These are phyloP conservation scores for Marmota monax DNA, from an alignment of 2,113 vertebrate genomes.

Conservation along the genomic window DNA sequence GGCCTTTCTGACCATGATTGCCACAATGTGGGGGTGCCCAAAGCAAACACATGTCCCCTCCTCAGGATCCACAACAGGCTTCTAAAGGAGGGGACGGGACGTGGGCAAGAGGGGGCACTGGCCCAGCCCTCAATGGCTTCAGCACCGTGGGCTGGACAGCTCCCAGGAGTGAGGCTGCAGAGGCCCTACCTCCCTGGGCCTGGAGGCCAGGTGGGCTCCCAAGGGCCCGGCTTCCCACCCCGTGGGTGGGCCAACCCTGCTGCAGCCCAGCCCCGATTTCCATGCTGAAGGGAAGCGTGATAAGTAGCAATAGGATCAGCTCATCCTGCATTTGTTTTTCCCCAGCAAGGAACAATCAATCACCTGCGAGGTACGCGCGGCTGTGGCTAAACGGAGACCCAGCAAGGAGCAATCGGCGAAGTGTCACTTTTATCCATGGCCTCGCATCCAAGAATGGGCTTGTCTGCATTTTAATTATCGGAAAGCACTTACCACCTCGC, in stretches of 20 bases:
- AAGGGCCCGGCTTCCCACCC: too few species aligned
- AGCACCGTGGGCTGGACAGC: neutral
- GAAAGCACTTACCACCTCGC: constrained; percentile 65
- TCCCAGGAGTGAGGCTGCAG: rapidly evolving
- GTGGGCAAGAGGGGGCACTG: neutral
- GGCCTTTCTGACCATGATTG: too few species aligned
- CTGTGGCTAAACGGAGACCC: constrained; percentile 77
- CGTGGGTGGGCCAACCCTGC: neutral
- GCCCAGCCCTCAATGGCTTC: rapidly evolving
- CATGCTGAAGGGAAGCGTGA: constrained; percentile 53
- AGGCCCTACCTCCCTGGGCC: too few species aligned
- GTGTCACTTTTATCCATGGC: constrained; percentile 85
- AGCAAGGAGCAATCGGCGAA: constrained; percentile 77
- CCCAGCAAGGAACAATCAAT: constrained; percentile 76
- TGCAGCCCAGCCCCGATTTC: neutral
- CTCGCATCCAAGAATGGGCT: constrained; percentile 67
- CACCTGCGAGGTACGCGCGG: constrained; percentile 68
- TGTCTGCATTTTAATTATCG: constrained; percentile 84
- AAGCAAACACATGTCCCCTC: too few species aligned
- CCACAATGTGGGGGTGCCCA: rapidly evolving
- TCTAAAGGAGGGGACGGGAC: neutral
- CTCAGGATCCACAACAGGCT: too few species aligned
- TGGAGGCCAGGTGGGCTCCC: too few species aligned
- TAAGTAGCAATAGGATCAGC: constrained; percentile 58
- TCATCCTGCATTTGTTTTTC: constrained; percentile 75